Evolutionary conservation across 1,140 invertebrate species (phyloP).

Genomic region (Neuroterus valhalla): DNA sequence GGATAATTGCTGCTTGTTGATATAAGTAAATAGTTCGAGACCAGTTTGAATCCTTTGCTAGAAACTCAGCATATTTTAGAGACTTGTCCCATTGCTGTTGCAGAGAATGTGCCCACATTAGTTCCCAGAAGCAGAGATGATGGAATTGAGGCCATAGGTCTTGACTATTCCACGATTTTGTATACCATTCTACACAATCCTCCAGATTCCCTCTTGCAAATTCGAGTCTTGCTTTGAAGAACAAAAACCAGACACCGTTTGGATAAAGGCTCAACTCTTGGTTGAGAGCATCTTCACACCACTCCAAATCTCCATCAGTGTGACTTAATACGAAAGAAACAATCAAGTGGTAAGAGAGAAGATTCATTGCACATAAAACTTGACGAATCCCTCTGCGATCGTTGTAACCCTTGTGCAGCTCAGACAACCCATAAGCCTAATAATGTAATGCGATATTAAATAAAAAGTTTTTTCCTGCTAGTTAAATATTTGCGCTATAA

Average conservation of each 20-base stretch:
- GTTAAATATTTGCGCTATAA: too few relatives aligned
- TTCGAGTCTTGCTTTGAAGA: slow-evolving; percentile 91
- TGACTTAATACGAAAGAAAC: slow-evolving; percentile 89
- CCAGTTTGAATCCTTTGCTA: slow-evolving; percentile 91
- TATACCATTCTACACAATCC: slow-evolving; percentile 86
- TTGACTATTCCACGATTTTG: slow-evolving; percentile 89
- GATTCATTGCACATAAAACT: slow-evolving; percentile 88
- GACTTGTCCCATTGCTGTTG: slow-evolving; percentile 83
- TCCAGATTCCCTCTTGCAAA: slow-evolving; percentile 88
- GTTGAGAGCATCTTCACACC: slow-evolving; percentile 84
- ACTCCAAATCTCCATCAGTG: slow-evolving; percentile 84
- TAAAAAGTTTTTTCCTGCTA: too few relatives aligned
- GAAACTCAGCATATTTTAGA: slow-evolving; percentile 81
- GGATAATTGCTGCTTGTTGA: slow-evolving; percentile 88
- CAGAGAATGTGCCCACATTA: slow-evolving; percentile 91
- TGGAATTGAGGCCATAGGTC: slow-evolving; percentile 94
- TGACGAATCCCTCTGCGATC: slow-evolving; percentile 85
- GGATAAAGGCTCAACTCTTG: slow-evolving; percentile 85
- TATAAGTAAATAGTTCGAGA: slow-evolving; percentile 94
- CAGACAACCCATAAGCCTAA: slow-evolving; percentile 83
- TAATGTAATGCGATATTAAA: slow-evolving; percentile 46
- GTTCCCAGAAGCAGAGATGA: slow-evolving; percentile 96
- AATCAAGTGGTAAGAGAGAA: slow-evolving; percentile 90
- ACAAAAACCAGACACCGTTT: slow-evolving; percentile 93
- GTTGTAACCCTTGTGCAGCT: slow-evolving; percentile 83